Evolutionary conservation across 2,113 vertebrate genomes (phyloP).

Genomic region (Smithornis capensis): DNA sequence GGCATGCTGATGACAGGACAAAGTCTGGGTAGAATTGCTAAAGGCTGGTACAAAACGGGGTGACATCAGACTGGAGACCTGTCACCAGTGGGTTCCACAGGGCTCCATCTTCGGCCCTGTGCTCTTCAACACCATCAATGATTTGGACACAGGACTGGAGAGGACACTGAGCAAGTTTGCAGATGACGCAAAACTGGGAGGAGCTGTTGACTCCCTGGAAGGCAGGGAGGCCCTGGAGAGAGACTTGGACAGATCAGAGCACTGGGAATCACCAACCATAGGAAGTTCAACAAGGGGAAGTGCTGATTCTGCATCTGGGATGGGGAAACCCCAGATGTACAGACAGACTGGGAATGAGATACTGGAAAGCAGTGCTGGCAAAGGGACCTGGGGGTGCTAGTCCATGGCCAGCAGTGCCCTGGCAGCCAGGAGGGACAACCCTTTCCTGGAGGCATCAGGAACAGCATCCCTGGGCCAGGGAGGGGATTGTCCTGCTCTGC

Average conservation of each 20-base stretch:
- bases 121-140: background rate
- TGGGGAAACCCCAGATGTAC: background rate
- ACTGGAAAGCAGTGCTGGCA: too few relatives aligned
- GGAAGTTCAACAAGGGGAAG: background rate
- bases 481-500: background rate
- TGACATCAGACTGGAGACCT: background rate
- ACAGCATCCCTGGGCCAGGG: background rate
- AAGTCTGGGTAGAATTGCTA: background rate
- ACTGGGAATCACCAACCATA: background rate
- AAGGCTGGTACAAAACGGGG: background rate
- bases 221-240: background rate
- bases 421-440: background rate
- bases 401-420: background rate
- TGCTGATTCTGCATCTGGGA: background rate
- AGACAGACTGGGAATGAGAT: background rate
- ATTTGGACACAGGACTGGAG: background rate
- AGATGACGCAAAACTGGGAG: background rate
- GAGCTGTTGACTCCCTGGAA: background rate
- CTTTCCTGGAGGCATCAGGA: background rate
- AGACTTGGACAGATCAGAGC: background rate
- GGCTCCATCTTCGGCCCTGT: background rate
- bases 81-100: background rate
- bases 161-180: background rate
- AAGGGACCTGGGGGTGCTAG: background rate
- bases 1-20: background rate